phyloP scores from a whole-genome alignment of 2,888 invertebrate genomes.

The Hylaea fasciaria region DNA sequence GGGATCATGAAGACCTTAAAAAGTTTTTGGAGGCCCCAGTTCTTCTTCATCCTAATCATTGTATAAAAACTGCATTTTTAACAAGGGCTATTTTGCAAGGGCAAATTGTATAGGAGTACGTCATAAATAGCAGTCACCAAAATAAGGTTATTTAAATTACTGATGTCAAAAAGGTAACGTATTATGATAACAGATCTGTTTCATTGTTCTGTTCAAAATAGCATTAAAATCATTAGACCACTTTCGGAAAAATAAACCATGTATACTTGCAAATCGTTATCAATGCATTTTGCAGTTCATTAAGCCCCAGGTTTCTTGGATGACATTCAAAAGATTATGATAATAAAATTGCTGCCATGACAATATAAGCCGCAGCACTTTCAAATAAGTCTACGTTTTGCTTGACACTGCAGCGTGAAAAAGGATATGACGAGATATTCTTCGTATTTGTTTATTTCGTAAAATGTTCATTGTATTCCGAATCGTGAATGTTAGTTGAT shows the following conservation, averaged over 20 bases:
- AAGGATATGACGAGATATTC: background rate
- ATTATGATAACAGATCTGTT: too few species aligned
- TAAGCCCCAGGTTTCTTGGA: slow-evolving; percentile 43
- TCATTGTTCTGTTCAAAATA: slow-evolving; percentile 1
- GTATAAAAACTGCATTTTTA: too few species aligned
- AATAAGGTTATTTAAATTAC: too few species aligned
- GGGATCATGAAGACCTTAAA: too few species aligned
- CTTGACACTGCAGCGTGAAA: slow-evolving; percentile 12
- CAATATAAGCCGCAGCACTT: slow-evolving; percentile 15
- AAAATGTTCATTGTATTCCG: background rate
- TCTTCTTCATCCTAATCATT: too few species aligned
- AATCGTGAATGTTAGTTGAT: background rate
- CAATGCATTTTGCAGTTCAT: slow-evolving; percentile 15
- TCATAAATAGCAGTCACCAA: too few species aligned
- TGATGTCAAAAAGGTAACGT: too few species aligned
- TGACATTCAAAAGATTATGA: slow-evolving; percentile 39
- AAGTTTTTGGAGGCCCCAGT: too few species aligned
- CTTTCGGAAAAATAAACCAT: slow-evolving; percentile 7
- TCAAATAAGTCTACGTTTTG: slow-evolving; percentile 5
- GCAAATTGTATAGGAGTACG: too few species aligned
- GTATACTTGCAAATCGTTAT: slow-evolving; percentile 1
- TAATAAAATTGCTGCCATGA: slow-evolving; percentile 17
- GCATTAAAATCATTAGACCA: background rate
- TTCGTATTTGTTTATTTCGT: background rate
- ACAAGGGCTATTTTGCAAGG: too few species aligned